Base-by-base conservation (phyloP, 2,888 invertebrate genomes). In the Drosophila rubida region DNA sequence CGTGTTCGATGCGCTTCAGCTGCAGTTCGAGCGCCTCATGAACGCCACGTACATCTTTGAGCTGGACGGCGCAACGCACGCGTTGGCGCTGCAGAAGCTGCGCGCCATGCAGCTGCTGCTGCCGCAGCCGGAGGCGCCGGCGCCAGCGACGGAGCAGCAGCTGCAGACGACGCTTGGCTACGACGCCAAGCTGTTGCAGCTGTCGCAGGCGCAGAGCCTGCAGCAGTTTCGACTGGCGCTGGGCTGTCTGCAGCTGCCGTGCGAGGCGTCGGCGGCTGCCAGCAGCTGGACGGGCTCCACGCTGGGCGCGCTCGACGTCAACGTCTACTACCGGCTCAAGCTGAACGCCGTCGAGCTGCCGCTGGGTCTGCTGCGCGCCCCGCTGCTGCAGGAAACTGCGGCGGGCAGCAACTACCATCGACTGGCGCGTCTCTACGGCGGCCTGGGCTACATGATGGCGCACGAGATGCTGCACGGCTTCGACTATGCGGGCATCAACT, bases 401-500 rank as follows among this genome's bases (percentile, higher is more conserved):
- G 32, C 5, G 6, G 14, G 37, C 4, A 3, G 7, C 35, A 46
- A 39, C 69, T 46, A 0, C 1, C 7, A 32, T 32, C 32, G n/a
- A 2, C 1, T 32, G 7, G 44, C 46, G 3, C 81, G 71, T 2
- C 53, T 87, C 0, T 69, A 87, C 41, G 91, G 89, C 32, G 77
- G 89, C 0, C 32, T 91, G 16, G 90, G 86, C 8, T 90, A 88
- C 9, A 89, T 91, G 2, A 58, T 91, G 13, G 90, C 84, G 1
- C 91, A 91, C 62, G 91, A 91, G 67, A 67, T 91, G 37, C 42
- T 90, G 39, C 91, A 91, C 45, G 91, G 89, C 41, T 90, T 91
- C 44, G 91, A 91, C 60, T 91, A 90, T 42, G 90, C 91, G 51
- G 91, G 91, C 27, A 75, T 90, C 7, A 89, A 90, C 54, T 91